Percentiles rank a stretch among this genome's conserved stretches.
Conservation (phyloP, 2,113 vertebrate genomes). For the Pomatorhinus ruficollis region DNA sequence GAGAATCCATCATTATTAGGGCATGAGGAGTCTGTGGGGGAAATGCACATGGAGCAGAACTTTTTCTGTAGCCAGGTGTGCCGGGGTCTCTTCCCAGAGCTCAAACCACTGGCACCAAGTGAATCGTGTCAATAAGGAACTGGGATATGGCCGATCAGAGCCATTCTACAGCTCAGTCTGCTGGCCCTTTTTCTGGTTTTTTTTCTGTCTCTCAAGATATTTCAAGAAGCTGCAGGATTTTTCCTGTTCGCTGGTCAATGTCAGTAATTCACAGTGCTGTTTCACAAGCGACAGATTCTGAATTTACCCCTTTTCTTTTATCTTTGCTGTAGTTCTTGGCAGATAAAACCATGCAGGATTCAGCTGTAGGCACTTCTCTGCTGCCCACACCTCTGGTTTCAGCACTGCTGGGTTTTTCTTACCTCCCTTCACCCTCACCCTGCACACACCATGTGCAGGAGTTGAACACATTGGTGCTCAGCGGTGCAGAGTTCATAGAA, state of each 20-base stretch:
- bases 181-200: not conserved
- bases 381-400: not conserved
- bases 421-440: not conserved
- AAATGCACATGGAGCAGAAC: not conserved
- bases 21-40: not conserved
- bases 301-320: not conserved
- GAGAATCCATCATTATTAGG: fast-evolving
- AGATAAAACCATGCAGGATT: not conserved
- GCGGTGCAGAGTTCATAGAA: too few species aligned
- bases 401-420: not conserved
- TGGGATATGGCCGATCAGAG: not conserved
- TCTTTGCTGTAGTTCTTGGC: not conserved
- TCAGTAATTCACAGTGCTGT: not conserved
- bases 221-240: not conserved
- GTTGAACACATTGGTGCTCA: not conserved
- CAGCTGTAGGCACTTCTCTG: not conserved
- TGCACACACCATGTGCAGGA: not conserved
- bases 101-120: not conserved
- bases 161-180: not conserved
- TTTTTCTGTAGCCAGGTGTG: not conserved
- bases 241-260: not conserved
- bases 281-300: not conserved
- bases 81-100: not conserved
- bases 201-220: not conserved
- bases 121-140: not conserved